Evolutionary conservation across 2,113 vertebrate species (phyloP).

Genomic region (Leptobrachium leishanense): DNA sequence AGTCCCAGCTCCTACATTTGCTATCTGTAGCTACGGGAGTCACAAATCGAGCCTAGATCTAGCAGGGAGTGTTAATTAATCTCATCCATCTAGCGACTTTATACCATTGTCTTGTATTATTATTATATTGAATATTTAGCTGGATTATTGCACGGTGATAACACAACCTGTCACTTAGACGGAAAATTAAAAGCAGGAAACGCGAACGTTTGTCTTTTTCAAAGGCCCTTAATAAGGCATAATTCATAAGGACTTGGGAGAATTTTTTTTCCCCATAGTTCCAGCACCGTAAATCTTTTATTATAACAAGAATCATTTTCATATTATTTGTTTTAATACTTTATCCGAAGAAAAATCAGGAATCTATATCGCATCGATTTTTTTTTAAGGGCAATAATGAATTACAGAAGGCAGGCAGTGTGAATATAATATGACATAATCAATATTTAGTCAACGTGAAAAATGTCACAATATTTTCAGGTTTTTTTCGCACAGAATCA

Average conservation of each 20-base stretch:
- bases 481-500: not conserved
- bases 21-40: too few relatives aligned
- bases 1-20: too few relatives aligned
- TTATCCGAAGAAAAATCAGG: conserved; percentile 1
- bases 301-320: not conserved
- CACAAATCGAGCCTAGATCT: too few relatives aligned
- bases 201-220: not conserved
- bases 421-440: conserved; percentile 28
- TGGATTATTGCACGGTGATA: too few relatives aligned
- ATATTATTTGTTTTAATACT: not conserved
- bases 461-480: not conserved
- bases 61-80: too few relatives aligned
- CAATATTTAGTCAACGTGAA: not conserved
- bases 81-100: too few relatives aligned
- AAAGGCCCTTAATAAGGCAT: not conserved
- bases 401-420: conserved; percentile 6
- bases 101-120: too few relatives aligned
- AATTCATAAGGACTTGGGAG: not conserved
- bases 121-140: too few relatives aligned
- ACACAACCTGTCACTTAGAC: too few relatives aligned
- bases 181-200: not conserved
- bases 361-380: conserved; percentile 26
- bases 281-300: not conserved
- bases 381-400: conserved; percentile 15
- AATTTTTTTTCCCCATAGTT: not conserved